Percentiles rank a stretch among this genome's conserved stretches.
Evolutionary conservation across 2,113 vertebrate genomes (phyloP).

Genomic region (Coptodon bakossiorum): DNA sequence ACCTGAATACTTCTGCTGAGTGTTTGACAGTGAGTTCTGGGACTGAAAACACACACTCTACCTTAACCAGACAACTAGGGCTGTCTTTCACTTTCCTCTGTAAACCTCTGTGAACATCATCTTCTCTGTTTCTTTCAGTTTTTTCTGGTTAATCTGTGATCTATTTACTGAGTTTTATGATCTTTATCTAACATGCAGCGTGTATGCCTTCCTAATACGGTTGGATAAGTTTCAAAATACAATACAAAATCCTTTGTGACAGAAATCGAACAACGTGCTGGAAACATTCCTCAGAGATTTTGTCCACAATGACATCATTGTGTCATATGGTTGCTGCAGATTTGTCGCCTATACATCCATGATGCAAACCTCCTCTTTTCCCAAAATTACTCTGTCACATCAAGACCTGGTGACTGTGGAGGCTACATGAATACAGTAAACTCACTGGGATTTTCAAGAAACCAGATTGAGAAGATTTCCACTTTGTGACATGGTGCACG

Average conservation of each 20-base stretch:
- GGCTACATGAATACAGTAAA: background rate
- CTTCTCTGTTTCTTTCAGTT: background rate
- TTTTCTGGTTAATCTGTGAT: background rate
- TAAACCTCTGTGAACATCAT: background rate
- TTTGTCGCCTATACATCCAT: background rate
- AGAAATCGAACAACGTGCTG: background rate
- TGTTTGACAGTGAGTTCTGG: background rate
- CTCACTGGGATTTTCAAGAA: background rate
- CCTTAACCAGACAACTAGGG: background rate
- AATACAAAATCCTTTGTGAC: background rate
- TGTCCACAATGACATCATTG: background rate
- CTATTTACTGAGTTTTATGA: background rate
- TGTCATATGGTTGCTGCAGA: background rate
- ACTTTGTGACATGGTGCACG: background rate
- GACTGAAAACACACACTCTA: background rate
- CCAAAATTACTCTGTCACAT: background rate
- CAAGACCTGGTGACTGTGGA: rapidly evolving
- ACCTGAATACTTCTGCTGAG: background rate
- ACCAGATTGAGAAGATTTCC: background rate
- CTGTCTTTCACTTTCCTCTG: background rate
- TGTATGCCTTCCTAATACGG: background rate
- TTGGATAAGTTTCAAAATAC: background rate
- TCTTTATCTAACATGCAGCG: background rate
- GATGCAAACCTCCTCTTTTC: background rate
- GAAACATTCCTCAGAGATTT: background rate